Base-by-base conservation (phyloP, 2,888 invertebrate species). In the Melanostoma scalare region DNA sequence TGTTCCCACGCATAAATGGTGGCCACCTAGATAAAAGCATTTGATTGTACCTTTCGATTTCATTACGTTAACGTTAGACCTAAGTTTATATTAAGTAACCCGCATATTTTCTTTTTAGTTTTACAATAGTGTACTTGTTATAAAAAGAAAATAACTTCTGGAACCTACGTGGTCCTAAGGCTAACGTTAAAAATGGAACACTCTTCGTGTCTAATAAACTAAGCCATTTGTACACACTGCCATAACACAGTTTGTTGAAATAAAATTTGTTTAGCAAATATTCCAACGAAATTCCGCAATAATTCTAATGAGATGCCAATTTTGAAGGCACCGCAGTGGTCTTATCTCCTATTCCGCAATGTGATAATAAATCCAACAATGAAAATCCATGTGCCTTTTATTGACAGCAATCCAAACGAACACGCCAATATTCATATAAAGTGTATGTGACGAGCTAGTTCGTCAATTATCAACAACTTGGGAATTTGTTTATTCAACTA, bases 401-500 rank as follows among this genome's bases (percentile, higher is more conserved):
- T 63, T 63, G 50, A 63, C 63, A 20, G 20, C 38, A 8, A 63
- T 63, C 50, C 38, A 36, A 52, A 42, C 35, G 2, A 36, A 63
- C 53, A 35, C 44, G 38, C 8, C 46, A 65, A 50, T 38, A 63
- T 50, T 63, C 20, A 67, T 56, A 20, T 40, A 67, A 74, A 67
- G 56, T 33, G 38, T 50, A n/a, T 40, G n/a, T 50, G 33, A 67
- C 46, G 6, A 46, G 35, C 30, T 60, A 9, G 30, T 74, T 74
- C 6, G 58, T 20, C 40, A 74, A 67, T 56, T 74, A 58, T 74
- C 46, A 74, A 65, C 40, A n/a, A 55, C 33, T 8, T 72, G 53
- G 44, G 50, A 44, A 48, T 74, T 6, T 52, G 50, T 50, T 50
- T 38, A 63, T 63, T 68, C 30, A 44, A 36, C 40, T 67, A 42